Conservation (phyloP, 2,888 invertebrate genomes). For the Lampropteryx suffumata region DNA sequence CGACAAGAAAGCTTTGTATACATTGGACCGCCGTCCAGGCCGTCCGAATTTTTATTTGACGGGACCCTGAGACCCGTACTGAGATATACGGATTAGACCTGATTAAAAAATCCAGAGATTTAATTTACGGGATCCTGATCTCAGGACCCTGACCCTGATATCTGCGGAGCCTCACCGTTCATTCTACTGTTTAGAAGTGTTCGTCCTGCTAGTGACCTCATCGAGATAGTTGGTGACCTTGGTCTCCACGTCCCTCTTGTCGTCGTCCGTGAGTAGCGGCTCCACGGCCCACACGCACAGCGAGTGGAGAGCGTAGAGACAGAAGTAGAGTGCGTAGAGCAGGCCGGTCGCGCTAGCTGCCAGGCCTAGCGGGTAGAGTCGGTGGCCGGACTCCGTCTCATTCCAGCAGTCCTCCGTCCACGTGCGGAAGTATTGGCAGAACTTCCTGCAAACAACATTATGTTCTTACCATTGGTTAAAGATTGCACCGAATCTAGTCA, state of each 20-base stretch:
- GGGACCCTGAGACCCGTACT: no score
- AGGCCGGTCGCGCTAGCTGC: slow-evolving; percentile 48
- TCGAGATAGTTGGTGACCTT: slow-evolving; percentile 52
- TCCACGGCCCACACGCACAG: slow-evolving; percentile 61
- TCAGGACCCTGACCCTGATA: no score
- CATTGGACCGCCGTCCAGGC: no score
- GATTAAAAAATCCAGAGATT: no score
- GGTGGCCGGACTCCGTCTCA: slow-evolving; percentile 38
- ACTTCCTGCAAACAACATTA: slow-evolving; percentile 45
- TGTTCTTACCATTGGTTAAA: no score
- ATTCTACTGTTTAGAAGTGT: slow-evolving; percentile 38
- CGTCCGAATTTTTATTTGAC: no score
- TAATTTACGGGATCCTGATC: no score
- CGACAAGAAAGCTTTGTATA: no score
- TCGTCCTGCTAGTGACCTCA: slow-evolving; percentile 40
- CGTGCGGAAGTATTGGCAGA: slow-evolving; percentile 57
- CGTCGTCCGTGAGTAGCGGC: slow-evolving; percentile 52
- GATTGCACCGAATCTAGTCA: no score
- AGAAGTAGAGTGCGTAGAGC: slow-evolving; percentile 56
- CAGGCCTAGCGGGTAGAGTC: slow-evolving; percentile 46
- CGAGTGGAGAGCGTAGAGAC: slow-evolving; percentile 47
- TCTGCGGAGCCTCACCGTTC: no score
- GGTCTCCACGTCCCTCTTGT: slow-evolving; percentile 34
- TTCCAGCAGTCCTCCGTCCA: slow-evolving; percentile 64
- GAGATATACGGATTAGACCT: no score